These are phyloP conservation scores for Apoderus coryli DNA, from an alignment of 2,888 invertebrate genomes.

Conservation along the genomic window DNA sequence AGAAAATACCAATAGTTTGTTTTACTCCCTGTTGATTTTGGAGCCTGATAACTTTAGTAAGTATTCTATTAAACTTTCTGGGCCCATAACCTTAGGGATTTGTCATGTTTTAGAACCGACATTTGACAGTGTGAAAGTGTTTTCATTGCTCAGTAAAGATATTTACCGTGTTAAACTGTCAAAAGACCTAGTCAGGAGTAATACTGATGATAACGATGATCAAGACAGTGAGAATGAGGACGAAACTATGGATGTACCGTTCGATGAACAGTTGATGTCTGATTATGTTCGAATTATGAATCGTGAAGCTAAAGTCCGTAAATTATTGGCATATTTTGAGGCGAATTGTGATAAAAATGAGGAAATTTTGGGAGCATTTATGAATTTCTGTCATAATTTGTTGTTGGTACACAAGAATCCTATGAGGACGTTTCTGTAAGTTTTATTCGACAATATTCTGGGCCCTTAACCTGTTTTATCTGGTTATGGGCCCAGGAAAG, in stretches of 20 bases:
- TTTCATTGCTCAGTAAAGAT: slow-evolving; percentile 36
- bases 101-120: slow-evolving; percentile 37
- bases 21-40: slow-evolving; percentile 52
- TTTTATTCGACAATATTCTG: too few relatives aligned
- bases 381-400: slow-evolving; percentile 65
- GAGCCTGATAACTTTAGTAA: slow-evolving; percentile 53
- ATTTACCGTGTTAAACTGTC: slow-evolving; percentile 28
- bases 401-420: slow-evolving; percentile 68
- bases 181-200: too few relatives aligned
- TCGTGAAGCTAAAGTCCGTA: slow-evolving; percentile 30
- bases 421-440: slow-evolving; percentile 76
- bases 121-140: slow-evolving; percentile 40
- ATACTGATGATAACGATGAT: slow-evolving; percentile 32
- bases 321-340: slow-evolving; percentile 37
- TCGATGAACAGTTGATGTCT: slow-evolving; percentile 27
- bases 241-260: slow-evolving; percentile 35
- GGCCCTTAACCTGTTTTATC: slow-evolving; percentile 33
- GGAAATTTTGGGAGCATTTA: slow-evolving; percentile 26
- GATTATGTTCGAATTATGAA: slow-evolving; percentile 30
- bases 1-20: slow-evolving; percentile 37
- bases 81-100: too few relatives aligned
- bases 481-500: too few relatives aligned
- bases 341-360: slow-evolving; percentile 27
- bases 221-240: slow-evolving; percentile 45
- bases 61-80: too few relatives aligned